Base-by-base conservation (phyloP, 1,140 invertebrate species). In the Oncopodura yosiiana region DNA sequence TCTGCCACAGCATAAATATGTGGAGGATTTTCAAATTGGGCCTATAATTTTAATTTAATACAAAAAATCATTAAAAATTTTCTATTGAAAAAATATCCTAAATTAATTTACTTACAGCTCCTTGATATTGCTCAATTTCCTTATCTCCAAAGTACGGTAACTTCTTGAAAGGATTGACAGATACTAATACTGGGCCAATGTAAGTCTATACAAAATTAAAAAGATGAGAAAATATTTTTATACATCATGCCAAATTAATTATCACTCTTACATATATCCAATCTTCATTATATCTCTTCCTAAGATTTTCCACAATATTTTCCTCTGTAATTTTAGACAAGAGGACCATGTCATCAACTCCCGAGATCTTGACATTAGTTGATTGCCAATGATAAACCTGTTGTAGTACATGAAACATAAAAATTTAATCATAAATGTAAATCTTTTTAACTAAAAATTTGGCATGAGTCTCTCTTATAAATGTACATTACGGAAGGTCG, bases 261-360 rank as follows among this genome's bases (percentile, higher is more conserved):
- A 52, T 29, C 16, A 18, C 29, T 39, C 53, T 55, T 80, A 86
- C 82, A 70, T 83, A 86, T 66, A 86, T 86, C 60, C 77, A 77
- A 65, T 86, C 81, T 55, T 84, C 81, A 73, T 82, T 77, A 60
- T 83, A 81, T 61, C 84, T 69, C 66, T 84, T 85, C 61, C 78
- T 78, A 34, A 87, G 72, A 66, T 87, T 87, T 6, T 86, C 82
- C 12, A 83, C 78, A 66, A 87, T 86, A 30, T 80, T 74, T 3
- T 79, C 75, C 57, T 85, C 82, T 8, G 73, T 76, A 56, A 86
- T 77, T 67, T 82, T 83, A 51, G 82, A 75, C 21, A 87, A 71
- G 2, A 87, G 72, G n/a, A 86, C 83, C 82, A 86, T 85, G 66
- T 87, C 84, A 66, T 86, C 84, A 61, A 84, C 81, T 1, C 83